Percentiles rank a stretch among this genome's conserved stretches.
Evolutionary conservation across 2,888 invertebrate species (phyloP).

Genomic region (Prostheceraeus crozeri): DNA sequence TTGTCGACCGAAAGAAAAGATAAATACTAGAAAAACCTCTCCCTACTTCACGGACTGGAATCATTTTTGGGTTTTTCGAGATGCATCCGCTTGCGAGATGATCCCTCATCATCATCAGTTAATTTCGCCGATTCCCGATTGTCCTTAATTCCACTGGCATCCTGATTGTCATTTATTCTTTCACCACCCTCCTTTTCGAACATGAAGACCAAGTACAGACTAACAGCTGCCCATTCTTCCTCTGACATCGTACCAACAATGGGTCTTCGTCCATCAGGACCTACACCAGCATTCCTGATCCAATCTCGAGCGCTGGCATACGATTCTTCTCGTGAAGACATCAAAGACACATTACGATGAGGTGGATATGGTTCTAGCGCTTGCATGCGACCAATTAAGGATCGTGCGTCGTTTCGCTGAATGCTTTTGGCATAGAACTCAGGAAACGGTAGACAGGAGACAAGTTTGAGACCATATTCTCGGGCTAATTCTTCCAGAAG

Average conservation of each 20-base stretch:
- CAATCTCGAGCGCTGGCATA: constrained; percentile 59
- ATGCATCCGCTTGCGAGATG: no score
- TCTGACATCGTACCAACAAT: constrained; percentile 70
- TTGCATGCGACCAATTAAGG: constrained; percentile 68
- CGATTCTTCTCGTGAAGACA: constrained; percentile 60
- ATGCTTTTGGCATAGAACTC: constrained; percentile 69
- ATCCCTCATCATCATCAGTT: no score
- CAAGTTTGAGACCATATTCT: constrained; percentile 59
- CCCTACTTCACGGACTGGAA: no score
- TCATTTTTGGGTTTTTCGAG: no score
- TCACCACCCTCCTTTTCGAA: no score
- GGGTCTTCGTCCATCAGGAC: constrained; percentile 27
- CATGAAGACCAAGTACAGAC: constrained; percentile 76
- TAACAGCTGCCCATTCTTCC: constrained; percentile 84
- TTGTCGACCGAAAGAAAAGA: no score
- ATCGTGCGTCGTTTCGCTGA: constrained; percentile 59
- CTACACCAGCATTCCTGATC: constrained; percentile 37
- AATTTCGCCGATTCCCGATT: no score
- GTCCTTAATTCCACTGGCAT: no score
- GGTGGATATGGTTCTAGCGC: constrained; percentile 66
- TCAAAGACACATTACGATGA: constrained; percentile 59
- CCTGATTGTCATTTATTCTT: no score
- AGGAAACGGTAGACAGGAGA: constrained; percentile 63
- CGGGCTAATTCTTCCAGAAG: constrained; percentile 63
- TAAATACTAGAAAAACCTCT: no score